phyloP scores from a whole-genome alignment of 2,888 invertebrate species.

The Drosophila borealis region DNA sequence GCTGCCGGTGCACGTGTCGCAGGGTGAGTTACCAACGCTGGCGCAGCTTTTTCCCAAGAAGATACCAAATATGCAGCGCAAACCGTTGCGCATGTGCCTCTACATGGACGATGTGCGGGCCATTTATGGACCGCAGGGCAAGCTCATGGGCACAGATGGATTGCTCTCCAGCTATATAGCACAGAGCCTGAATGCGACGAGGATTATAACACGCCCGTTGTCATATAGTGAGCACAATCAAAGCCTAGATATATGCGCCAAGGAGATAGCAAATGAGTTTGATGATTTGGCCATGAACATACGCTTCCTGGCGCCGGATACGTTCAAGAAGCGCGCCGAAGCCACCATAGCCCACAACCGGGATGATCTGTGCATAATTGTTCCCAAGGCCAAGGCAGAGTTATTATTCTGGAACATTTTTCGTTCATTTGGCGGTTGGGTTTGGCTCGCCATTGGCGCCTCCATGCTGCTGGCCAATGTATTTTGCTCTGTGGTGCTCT shows the following conservation, averaged over 20 bases:
- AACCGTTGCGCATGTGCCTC: conserved; percentile 79
- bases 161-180: conserved; percentile 84
- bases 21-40: conserved; percentile 33
- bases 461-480: conserved; percentile 67
- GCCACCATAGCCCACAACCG: conserved; percentile 86
- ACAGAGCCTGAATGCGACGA: conserved; percentile 85
- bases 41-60: conserved; percentile 77
- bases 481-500: conserved; percentile 55
- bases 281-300: conserved; percentile 86
- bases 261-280: conserved; percentile 66
- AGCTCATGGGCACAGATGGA: conserved; percentile 84
- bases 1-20: conserved; percentile 69
- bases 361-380: conserved; percentile 87
- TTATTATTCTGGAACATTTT: conserved; percentile 85
- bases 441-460: conserved; percentile 74
- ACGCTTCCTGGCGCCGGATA: conserved; percentile 85
- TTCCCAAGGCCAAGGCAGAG: conserved; percentile 86
- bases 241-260: conserved; percentile 72
- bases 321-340: conserved; percentile 86
- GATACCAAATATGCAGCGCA: conserved; percentile 80
- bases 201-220: conserved; percentile 72
- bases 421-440: conserved; percentile 76
- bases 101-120: conserved; percentile 85
- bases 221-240: conserved; percentile 53
- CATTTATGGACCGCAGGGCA: conserved; percentile 47